Base-by-base conservation (phyloP, 1,140 invertebrate genomes). In the Vollenhovia emeryi region DNA sequence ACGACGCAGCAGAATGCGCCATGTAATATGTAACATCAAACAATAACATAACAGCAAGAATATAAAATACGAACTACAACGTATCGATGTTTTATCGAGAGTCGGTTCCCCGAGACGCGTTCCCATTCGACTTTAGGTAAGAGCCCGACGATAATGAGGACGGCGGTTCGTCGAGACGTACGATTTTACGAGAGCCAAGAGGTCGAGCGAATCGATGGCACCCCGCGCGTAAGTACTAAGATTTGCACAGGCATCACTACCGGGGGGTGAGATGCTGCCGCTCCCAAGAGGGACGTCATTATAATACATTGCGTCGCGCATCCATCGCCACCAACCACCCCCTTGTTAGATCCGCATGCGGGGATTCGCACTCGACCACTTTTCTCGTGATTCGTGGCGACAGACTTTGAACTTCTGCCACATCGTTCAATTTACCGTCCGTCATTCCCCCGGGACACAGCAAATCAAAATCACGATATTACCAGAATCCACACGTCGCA, bases 281-380 rank as follows among this genome's bases (percentile, higher is more conserved):
- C 88, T 88, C 85, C 82, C 73, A 89, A 84, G 85, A 79, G 85
- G 79, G 60, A 79, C 69, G 69, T 90, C 88, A 87, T 90, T 90
- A 90, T 90, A 89, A 89, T 87, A 89, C 59, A 43, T 52, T 75
- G 84, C 82, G n/a, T 80, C 76, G 64, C 66, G 64, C 59, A 64
- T 80, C 66, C 64, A 36, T 48, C 48, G 43, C 80, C 74, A 74
- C n/a, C 48, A 73, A 21, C 45, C 71, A 76, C 45, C 71, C 59
- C 86, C 89, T 90, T 86, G 86, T 89, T 90, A 90, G 50, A 33
- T 82, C 45, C 80, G 71, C 59, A 73, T 74, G 68, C 76, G 76
- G 59, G 50, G 79, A 89, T 85, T 89, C 88, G 62, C 82, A 59
- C 82, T 85, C 86, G 55, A 89, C 80, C 60, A 89, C 85, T 89